phyloP scores from a whole-genome alignment of 1,140 invertebrate species.

The Palaemon carinicauda region DNA sequence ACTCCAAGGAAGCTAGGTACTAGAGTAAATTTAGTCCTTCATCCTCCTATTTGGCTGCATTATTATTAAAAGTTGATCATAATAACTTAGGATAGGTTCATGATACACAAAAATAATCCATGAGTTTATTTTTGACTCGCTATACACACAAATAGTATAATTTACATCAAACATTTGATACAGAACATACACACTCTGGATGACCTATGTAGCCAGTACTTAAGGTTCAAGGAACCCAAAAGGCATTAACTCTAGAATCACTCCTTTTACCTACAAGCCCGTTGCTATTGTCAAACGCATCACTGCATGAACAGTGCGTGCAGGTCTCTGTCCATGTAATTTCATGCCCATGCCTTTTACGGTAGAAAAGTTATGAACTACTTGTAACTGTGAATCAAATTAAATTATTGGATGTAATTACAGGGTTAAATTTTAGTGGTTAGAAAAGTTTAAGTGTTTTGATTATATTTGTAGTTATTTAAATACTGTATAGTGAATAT shows the following conservation, averaged over 20 bases:
- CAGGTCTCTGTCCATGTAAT: no score
- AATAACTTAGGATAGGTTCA: not conserved
- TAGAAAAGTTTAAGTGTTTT: no score
- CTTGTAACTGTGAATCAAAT: no score
- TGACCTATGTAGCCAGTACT: not conserved
- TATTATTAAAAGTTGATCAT: no score
- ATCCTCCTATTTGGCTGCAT: no score
- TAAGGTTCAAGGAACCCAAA: constrained; percentile 3
- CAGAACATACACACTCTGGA: constrained; percentile 6
- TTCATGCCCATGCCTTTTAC: no score
- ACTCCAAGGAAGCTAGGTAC: no score
- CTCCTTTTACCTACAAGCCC: not conserved
- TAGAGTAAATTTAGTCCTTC: not conserved
- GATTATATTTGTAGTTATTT: no score
- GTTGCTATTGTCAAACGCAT: not conserved
- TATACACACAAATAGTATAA: constrained; percentile 13
- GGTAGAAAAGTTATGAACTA: no score
- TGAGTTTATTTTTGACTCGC: not conserved
- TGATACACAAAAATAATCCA: not conserved
- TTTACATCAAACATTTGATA: not conserved
- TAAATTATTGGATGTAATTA: no score
- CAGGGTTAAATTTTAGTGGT: no score
- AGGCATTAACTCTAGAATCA: not conserved
- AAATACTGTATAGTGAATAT: no score
- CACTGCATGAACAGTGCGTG: not conserved